A percentile compares a stretch with the other conserved stretches of the same genome.
Evolutionary conservation across 2,888 invertebrate genomes (phyloP).

Genomic region (Campoplex capitator): DNA sequence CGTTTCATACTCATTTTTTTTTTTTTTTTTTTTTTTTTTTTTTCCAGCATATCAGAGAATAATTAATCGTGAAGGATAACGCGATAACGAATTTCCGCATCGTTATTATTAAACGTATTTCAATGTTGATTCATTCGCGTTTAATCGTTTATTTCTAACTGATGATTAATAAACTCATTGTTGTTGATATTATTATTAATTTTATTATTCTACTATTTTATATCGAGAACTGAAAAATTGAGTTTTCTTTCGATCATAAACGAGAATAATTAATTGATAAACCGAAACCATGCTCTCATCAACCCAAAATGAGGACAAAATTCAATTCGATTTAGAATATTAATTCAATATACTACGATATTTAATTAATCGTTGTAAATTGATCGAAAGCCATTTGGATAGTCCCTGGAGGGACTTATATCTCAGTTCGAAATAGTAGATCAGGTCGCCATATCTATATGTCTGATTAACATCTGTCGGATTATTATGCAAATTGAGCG

Average conservation of each 20-base stretch:
- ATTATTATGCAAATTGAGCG: conserved; percentile 72
- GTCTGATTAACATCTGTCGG: conserved; percentile 71
- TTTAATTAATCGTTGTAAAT: conserved; percentile 20
- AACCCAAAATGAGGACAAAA: neutral
- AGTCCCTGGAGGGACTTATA: conserved; percentile 14
- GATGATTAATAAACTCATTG: neutral
- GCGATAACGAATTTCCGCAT: neutral
- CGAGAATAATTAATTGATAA: neutral
- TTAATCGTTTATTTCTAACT: neutral
- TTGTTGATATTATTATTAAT: neutral
- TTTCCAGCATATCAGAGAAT: neutral
- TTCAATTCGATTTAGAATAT: conserved; percentile 20
- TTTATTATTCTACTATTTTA: neutral
- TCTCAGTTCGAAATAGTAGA: conserved; percentile 33
- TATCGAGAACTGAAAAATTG: neutral
- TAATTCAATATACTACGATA: conserved; percentile 9
- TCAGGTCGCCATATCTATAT: conserved; percentile 14
- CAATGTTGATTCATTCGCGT: neutral
- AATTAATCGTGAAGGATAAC: neutral
- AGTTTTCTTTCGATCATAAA: neutral
- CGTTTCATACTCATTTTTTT: neutral
- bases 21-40: too few species aligned
- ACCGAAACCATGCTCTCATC: neutral
- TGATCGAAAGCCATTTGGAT: conserved; percentile 16
- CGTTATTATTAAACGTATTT: neutral